A percentile compares a stretch with the other conserved stretches of the same genome.
Conservation (phyloP, 2,888 invertebrate genomes). For the Dendrolimus houi region DNA sequence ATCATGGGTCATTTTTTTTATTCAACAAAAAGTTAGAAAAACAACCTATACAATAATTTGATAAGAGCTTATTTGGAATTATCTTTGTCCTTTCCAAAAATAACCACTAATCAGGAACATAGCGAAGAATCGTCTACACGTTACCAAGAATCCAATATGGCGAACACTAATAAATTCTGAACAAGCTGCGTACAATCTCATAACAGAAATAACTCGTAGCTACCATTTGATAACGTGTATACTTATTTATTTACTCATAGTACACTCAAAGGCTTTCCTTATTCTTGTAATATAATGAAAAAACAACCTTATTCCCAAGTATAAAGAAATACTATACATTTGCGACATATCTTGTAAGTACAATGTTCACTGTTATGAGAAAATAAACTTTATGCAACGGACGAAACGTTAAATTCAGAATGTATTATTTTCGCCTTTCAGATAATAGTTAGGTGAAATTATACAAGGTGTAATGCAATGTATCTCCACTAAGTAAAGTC, state of each 20-base stretch:
- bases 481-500: neutral
- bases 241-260: neutral
- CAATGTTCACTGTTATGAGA: no score
- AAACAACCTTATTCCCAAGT: neutral
- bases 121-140: neutral
- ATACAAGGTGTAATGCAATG: neutral
- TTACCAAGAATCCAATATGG: neutral
- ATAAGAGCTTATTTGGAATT: no score
- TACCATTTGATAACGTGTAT: neutral
- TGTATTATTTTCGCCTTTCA: neutral
- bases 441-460: neutral
- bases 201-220: neutral
- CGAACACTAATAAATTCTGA: neutral
- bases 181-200: neutral
- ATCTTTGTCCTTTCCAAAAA: neutral
- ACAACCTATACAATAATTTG: no score
- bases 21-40: no score
- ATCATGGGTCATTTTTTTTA: no score
- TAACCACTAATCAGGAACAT: neutral
- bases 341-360: no score
- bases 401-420: no score
- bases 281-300: neutral
- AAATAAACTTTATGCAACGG: no score
- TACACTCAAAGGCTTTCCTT: neutral
- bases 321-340: no score